Base-by-base conservation (phyloP, 2,888 invertebrate genomes). In the Netelia melanura region DNA sequence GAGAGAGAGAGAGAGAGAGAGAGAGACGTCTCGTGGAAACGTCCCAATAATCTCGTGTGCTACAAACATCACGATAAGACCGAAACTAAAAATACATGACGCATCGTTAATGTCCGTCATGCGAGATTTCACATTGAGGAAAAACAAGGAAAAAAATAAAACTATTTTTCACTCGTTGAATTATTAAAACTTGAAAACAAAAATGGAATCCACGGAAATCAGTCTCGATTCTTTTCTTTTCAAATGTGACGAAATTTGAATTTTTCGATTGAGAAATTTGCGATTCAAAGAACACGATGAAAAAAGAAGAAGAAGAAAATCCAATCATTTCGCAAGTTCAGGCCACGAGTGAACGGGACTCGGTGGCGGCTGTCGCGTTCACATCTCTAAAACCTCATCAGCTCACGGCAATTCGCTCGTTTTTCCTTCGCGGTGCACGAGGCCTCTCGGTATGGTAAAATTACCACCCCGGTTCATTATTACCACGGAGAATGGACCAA, bases 41-140 rank as follows among this genome's bases (percentile, higher is more conserved):
- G 62, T 65, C 78, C 72, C 48, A 62, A 75, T 56, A 79, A 83
- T 83, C 79, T 75, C 70, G 68, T 70, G 74, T 70, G 75, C 62
- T 58, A 79, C 62, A 83, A 75, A 75, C 70, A 79, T 83, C 70
- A 56, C 83, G 83, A 83, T 79, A 83, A 79, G 68, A 17, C 70
- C 64, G 38, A 38, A 10, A 14, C 43, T 17, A 43, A 54, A 76
- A 44, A 76, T 65, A 58, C 11, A 58, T 58, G 21, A 44, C 30
- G 0, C 30, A 30, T 5, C 30, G 30, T 30, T 30, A 3, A 5
- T 5, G 30, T 30, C 30, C 5, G 30, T 5, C 30, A 5, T 5
- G 30, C 30, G 30, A 30, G 3, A 30, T 30, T 30, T 30, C 30
- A 5, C 30, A 30, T 30, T 30, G 5, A 30, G 30, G 30, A 30